Evolutionary conservation across 1,140 invertebrate genomes (phyloP), one percentile per base, ranked within the genome.

Genomic region (Tenebrio molitor): DNA sequence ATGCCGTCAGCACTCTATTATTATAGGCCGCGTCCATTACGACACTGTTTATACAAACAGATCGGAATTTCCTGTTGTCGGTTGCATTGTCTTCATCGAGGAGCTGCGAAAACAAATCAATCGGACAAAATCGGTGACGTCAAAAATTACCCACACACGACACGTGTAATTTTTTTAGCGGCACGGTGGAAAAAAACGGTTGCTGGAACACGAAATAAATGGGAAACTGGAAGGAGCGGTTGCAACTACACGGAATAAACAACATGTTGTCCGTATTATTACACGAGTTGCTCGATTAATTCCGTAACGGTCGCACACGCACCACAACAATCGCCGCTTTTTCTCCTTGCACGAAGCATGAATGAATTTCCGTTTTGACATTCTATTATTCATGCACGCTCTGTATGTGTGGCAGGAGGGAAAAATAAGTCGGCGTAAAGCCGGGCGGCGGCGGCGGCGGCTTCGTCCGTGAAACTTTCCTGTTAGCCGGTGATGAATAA

Each of bases 31-130:
- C 29, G 10, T 33, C 10, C 29, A 33, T 39, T 39, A 39, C 36
- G n/a, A 39, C 36, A 7, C 12, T 39, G 36, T 39, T 39, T 39
- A 23, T 29, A 25, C 12, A 25, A 12, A 58, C n/a, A n/a, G n/a
- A 58, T 25, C 23, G 50, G 50, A 58, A 58, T 58, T 58, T 58
- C 50, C 50, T 58, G 50, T 58, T 58, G n/a, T n/a, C n/a, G 25
- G 23, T 58, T 3, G 8, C 50, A 23, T 33, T 29, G 21, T 58
- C n/a, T n/a, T 29, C 50, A 10, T 12, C 10, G n/a, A 5, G 14
- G 12, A 29, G 50, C n/a, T 14, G 12, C 21, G 29, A 29, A 58
- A 29, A 58, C 50, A 58, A 58, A 39, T n/a, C 6, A 7, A 3
- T 12, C 23, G 7, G 19, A 58, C 50, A 12, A n/a, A 15, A n/a